phyloP scores from a whole-genome alignment of 2,888 invertebrate species.

The Bursaphelenchus okinawaensis region DNA sequence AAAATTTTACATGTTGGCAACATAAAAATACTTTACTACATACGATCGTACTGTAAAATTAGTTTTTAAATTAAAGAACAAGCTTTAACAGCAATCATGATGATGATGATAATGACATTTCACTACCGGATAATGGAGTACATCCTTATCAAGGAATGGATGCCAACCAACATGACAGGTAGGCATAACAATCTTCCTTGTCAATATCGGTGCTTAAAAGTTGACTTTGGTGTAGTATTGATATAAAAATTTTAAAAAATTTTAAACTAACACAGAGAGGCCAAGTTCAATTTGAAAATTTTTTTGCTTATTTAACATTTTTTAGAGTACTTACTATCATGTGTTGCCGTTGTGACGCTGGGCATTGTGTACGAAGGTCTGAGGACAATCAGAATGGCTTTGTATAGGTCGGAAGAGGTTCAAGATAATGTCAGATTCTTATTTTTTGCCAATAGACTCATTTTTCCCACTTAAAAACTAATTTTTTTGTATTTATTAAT shows the following conservation, averaged over 20 bases:
- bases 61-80: background rate
- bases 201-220: too few relatives aligned
- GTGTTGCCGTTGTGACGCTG: conserved; percentile 37
- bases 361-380: conserved; percentile 35
- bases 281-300: background rate
- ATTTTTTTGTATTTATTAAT: too few relatives aligned
- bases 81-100: conserved; percentile 7
- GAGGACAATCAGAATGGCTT: conserved; percentile 17
- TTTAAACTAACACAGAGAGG: background rate
- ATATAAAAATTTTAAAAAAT: conserved; percentile 3
- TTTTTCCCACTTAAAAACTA: too few relatives aligned
- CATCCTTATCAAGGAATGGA: conserved; percentile 45
- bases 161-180: conserved; percentile 35
- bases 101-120: conserved; percentile 56
- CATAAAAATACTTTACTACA: too few relatives aligned
- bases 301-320: conserved; percentile 4
- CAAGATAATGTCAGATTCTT: background rate
- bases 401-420: conserved; percentile 11
- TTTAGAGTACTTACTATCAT: conserved; percentile 44
- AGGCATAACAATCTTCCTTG: background rate
- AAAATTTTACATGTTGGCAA: too few relatives aligned
- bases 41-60: too few relatives aligned
- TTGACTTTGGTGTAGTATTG: too few relatives aligned
- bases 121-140: conserved; percentile 44
- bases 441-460: too few relatives aligned